Base-by-base conservation (phyloP, 1,140 invertebrate genomes). In the Spodoptera frugiperda region DNA sequence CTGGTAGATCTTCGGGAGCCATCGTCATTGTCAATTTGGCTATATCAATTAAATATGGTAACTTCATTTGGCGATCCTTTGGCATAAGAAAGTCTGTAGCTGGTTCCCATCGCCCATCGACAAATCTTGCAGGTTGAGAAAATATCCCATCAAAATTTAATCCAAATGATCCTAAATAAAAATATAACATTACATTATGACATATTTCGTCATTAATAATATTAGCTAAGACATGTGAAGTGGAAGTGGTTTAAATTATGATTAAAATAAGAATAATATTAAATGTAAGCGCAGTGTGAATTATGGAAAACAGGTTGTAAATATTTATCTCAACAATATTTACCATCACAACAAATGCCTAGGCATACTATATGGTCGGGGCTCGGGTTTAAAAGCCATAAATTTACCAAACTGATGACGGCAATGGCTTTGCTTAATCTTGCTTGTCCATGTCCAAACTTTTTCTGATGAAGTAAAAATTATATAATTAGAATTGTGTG, bases 321-420 rank as follows among this genome's bases (percentile, higher is more conserved):
- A 39, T 39, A 39, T 33, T 4, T 33, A 33, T 33, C 33, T 39
- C 33, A 39, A 39, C 9, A 39, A 39, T 79, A 81, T 59, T 79
- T 87, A 94, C 94, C 95, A 80, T 94, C 84, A 75, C 94, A 95
- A 65, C 78, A 79, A 54, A 95, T 80, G 63, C 95, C 95, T 46
- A 95, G 85, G 72, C 86, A 93, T 33, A 94, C 84, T 68, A 94
- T 91, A 76, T 93, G 83, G 17, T 87, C 59, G 6, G 86, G 63
- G 55, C 85, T 78, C 49, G 84, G 77, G 14, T 91, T 86, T 49
- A 93, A 84, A 5, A 91, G 88, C 94, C 95, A 95, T 61, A 93
- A 39, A 78, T 93, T 90, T 2, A 95, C 68, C 15, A 94, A 76
- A 84, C 90, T 89, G 8, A 91, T 70, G 10, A 92, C 80, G 17